Evolutionary conservation across 2,113 vertebrate genomes (phyloP).

Genomic region (Mystacornis crossleyi): DNA sequence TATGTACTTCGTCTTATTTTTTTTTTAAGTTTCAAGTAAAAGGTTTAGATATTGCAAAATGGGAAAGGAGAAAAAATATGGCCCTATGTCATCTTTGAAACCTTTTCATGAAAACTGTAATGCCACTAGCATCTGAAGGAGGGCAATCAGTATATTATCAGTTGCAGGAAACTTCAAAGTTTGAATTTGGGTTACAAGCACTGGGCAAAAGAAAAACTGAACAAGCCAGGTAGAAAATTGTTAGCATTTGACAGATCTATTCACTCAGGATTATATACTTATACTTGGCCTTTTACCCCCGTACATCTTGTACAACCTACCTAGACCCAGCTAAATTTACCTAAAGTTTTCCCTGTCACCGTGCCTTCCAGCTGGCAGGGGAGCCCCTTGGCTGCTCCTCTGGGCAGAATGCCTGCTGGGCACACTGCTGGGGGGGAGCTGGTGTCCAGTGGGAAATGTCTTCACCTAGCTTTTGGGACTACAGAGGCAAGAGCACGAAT

Average conservation of each 20-base stretch:
- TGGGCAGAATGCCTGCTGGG: background rate
- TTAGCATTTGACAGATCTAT: background rate
- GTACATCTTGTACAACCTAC: background rate
- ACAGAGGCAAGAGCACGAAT: background rate
- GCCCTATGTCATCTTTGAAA: background rate
- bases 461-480: background rate
- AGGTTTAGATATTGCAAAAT: background rate
- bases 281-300: background rate
- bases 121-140: background rate
- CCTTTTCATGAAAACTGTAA: background rate
- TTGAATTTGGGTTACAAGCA: background rate
- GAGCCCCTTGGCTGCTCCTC: background rate
- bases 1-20: background rate
- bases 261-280: background rate
- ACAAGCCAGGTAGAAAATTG: background rate
- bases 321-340: background rate
- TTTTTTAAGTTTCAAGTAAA: background rate
- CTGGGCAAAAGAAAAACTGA: background rate
- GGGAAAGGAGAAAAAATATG: background rate
- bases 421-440: background rate
- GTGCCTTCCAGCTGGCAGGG: background rate
- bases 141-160: background rate
- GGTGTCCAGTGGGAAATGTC: background rate
- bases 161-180: background rate
- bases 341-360: background rate